Conservation (phyloP, 2,797 vertebrate genomes). For the Lophotriccus pileatus region DNA sequence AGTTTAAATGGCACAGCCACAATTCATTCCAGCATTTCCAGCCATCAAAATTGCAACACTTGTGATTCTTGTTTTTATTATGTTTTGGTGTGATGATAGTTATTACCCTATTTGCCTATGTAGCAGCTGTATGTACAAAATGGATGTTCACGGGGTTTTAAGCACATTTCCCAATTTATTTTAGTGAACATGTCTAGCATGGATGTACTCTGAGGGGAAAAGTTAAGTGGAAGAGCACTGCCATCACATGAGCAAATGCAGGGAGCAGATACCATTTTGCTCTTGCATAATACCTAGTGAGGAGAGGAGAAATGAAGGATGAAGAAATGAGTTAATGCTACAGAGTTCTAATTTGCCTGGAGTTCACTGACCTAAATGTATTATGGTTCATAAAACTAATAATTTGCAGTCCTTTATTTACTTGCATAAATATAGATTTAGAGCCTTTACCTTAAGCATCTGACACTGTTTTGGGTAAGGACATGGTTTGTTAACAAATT, state of each 20-base stretch:
- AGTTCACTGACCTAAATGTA: not conserved
- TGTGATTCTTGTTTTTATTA: not conserved
- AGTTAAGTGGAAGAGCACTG: not conserved
- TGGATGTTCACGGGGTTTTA: not conserved
- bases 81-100: not conserved
- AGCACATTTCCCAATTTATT: not conserved
- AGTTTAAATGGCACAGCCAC: not conserved
- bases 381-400: not conserved
- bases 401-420: not conserved
- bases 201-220: not conserved
- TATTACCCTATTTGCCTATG: not conserved
- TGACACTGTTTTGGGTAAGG: not conserved
- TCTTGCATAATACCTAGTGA: not conserved
- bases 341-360: not conserved
- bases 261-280: not conserved
- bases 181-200: not conserved
- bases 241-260: not conserved
- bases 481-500: not conserved
- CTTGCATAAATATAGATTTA: not conserved
- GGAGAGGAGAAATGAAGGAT: not conserved
- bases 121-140: not conserved
- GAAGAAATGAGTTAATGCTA: slow-evolving; percentile 14
- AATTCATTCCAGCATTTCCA: not conserved
- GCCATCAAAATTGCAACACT: not conserved
- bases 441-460: not conserved